Percentiles rank a stretch among this genome's conserved stretches.
phyloP scores from a whole-genome alignment of 2,113 vertebrate species.

The Lutjanus erythropterus region DNA sequence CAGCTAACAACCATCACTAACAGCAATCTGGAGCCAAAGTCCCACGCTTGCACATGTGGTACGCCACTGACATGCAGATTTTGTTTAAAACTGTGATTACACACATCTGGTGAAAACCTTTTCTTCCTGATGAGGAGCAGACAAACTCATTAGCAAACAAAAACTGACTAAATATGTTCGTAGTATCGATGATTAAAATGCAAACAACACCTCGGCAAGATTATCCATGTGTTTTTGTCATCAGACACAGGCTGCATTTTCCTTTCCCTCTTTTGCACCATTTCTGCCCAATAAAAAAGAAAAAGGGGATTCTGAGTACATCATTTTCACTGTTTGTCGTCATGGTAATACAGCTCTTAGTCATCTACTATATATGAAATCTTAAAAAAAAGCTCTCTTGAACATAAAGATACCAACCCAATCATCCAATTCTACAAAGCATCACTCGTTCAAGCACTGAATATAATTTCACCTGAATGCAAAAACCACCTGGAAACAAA shows the following conservation, averaged over 20 bases:
- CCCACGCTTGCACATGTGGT: slow-evolving; percentile 12
- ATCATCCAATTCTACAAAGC: background rate
- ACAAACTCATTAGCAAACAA: background rate
- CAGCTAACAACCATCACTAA: slow-evolving; percentile 10
- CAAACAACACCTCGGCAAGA: no score
- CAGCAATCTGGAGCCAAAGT: slow-evolving; percentile 16
- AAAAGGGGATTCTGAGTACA: background rate
- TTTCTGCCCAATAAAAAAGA: background rate
- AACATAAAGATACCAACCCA: slow-evolving; percentile 9
- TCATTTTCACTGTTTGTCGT: background rate
- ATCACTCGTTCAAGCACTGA: background rate
- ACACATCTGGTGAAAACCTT: background rate
- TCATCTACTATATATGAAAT: background rate
- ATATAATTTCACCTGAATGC: slow-evolving; percentile 6
- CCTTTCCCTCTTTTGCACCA: background rate
- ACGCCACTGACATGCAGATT: background rate
- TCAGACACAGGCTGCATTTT: background rate
- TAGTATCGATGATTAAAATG: background rate
- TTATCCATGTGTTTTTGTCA: background rate
- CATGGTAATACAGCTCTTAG: background rate
- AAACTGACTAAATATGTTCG: background rate
- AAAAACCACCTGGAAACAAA: slow-evolving; percentile 28
- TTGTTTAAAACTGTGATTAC: background rate
- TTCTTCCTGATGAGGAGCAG: background rate
- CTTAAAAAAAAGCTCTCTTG: background rate